Evolutionary conservation across 92 coral and sea anemone genomes (phyloP), one percentile per base, ranked within the genome.

Genomic region (Scolanthus callimorphus): DNA sequence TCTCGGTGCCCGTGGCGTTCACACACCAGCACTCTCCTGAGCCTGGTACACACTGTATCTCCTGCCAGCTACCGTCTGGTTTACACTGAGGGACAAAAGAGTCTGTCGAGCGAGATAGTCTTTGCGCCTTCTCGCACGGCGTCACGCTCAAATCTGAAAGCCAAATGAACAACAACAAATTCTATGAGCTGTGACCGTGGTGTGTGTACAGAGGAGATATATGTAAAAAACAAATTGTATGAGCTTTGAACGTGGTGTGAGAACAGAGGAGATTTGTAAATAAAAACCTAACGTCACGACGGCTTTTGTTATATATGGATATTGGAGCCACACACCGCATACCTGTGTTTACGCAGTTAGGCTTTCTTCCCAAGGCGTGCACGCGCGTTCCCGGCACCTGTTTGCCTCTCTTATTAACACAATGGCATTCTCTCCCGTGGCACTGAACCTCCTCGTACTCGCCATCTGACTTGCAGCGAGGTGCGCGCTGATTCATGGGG

Each of bases 11-110:
- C 11, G 59, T 65, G 1, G 46, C 72, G 50, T 79, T 84, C 46
- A 83, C 81, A 67, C 96, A 87, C 97, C 97, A 91, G 44, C 97
- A 91, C 27, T 59, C 57, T 20, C 62, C 70, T 15, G 89, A 60
- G 26, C 71, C 51, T 15, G 38, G 74, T 17, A 73, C 72, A 41
- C 97, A 91, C 39, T 91, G 97, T 9, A 91, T 76, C 56, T 74
- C 79, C 51, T 78, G 63, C 91, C 95, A 91, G 15, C 39, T 51
- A n/a, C 97, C 97, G 75, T 91, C 89, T 3, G 96, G 84, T 54
- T 76, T 71, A 55, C 97, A 91, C 23, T 71, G 79, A 11, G 91
- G 91, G 17, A 73, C 71, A 31, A 67, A 79, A 23, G 45, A 50
- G 53, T 24, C 59, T 29, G 54, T 29, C 3, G 69, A 73, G 15